phyloP scores from a whole-genome alignment of 2,888 invertebrate species.

The Parthenolecanium corni region DNA sequence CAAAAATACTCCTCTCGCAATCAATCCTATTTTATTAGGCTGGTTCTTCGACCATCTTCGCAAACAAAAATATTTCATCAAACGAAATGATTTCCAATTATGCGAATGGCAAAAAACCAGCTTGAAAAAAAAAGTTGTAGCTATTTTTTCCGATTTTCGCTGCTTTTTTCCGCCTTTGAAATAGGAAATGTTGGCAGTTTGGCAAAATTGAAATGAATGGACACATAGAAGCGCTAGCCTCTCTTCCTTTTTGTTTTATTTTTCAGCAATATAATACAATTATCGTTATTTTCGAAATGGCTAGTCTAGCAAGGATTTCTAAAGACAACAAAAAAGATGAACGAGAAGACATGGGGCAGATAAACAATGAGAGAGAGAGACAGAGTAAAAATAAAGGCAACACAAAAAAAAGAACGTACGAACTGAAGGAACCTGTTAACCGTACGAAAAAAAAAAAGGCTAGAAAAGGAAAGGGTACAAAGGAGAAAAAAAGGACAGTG shows the following conservation, averaged over 20 bases:
- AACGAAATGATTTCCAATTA: too few relatives aligned
- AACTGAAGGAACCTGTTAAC: conserved; percentile 4
- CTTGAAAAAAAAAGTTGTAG: too few relatives aligned
- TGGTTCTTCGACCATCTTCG: too few relatives aligned
- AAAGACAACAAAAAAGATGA: conserved; percentile 14
- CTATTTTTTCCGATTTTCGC: too few relatives aligned
- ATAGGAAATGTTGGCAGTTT: conserved; percentile 12
- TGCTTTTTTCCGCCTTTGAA: too few relatives aligned
- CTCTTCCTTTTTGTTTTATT: background rate
- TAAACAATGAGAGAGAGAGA: conserved; percentile 7
- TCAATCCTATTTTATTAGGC: too few relatives aligned
- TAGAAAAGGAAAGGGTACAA: conserved; percentile 3
- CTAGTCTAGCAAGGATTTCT: conserved; percentile 8
- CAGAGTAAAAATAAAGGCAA: conserved; percentile 6
- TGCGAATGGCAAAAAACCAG: too few relatives aligned
- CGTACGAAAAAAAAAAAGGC: conserved; percentile 17
- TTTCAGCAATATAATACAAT: conserved; percentile 23
- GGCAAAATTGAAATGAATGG: conserved; percentile 24
- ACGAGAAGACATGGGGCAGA: conserved; percentile 22
- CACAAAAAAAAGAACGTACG: conserved; percentile 13
- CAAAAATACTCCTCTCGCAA: too few relatives aligned
- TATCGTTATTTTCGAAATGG: conserved; percentile 19
- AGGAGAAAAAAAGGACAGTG: conserved; percentile 7
- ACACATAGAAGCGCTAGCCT: conserved; percentile 4
- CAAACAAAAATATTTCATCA: too few relatives aligned